Conservation (phyloP, 92 coral and sea anemone species). For the Epizoanthus scotinus region DNA sequence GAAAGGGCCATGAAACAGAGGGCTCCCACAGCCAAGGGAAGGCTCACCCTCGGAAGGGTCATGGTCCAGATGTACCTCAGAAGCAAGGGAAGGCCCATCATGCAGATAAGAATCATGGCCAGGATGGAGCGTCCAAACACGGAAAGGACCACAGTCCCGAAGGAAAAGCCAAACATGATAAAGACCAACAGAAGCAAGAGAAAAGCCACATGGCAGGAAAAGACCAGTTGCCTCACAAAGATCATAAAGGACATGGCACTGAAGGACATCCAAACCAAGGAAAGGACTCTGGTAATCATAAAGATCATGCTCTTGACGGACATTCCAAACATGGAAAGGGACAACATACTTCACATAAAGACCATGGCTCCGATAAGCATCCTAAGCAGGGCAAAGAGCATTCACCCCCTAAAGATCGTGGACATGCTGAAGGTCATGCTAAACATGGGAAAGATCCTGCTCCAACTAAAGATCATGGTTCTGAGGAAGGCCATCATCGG, state of each 20-base stretch:
- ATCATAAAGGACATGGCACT: slow-evolving; percentile 16
- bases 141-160: slow-evolving; percentile 19
- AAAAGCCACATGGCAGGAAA: slow-evolving; percentile 32
- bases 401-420: neutral
- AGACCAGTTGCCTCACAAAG: slow-evolving; percentile 28
- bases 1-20: slow-evolving; percentile 41
- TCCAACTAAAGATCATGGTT: slow-evolving; percentile 2
- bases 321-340: slow-evolving; percentile 30
- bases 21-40: slow-evolving; percentile 31
- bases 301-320: slow-evolving; percentile 14
- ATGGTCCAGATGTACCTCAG: slow-evolving; percentile 33
- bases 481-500: slow-evolving; percentile 29
- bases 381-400: slow-evolving; percentile 29
- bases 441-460: slow-evolving; percentile 23
- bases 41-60: slow-evolving; percentile 24
- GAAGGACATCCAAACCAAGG: slow-evolving; percentile 23
- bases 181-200: slow-evolving; percentile 35
- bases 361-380: slow-evolving; percentile 23
- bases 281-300: slow-evolving; percentile 16
- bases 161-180: neutral
- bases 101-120: neutral
- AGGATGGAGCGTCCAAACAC: slow-evolving; percentile 33
- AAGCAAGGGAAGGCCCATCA: slow-evolving; percentile 33
- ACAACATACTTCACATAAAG: slow-evolving; percentile 21
- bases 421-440: slow-evolving; percentile 10